Evolutionary conservation across 1,140 invertebrate genomes (phyloP), one percentile per base, ranked within the genome.

Genomic region (Pseudomyrmex concolor): DNA sequence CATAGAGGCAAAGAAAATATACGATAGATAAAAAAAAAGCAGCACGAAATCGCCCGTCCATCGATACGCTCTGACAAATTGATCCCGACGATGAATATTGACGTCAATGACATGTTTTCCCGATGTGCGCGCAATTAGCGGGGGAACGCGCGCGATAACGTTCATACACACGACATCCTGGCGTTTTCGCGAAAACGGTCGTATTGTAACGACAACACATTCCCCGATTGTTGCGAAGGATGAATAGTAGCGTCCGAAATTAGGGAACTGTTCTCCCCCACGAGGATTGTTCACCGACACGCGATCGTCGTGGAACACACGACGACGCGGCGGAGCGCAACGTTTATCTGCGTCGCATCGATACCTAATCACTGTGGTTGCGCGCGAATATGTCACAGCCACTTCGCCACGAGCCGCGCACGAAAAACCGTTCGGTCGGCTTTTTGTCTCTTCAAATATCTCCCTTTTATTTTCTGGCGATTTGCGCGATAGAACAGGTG

Each of bases 211-310:
- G 51, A 25, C 7, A 51, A 67, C 63, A 59, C 22, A 22, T 0
- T 5, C 34, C 15, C 17, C 64, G 48, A 86, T 84, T 71, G 80
- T 80, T 45, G 73, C 62, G 48, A 78, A 78, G 71, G 55, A 13
- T 13, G 50, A 59, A 34, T 7, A 22, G 68, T 76, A 15, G 45
- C 63, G 84, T 48, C n/a, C 17, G 17, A 43, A 87, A 87, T 87
- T 84, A 80, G 85, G 82, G 73, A 68, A 87, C n/a, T 66, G 63
- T 81, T 45, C 71, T 82, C 57, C 60, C 85, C 57, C 60, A 87
- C 72, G 71, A 60, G 86, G 85, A 87, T 87, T 87, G 81, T 87
- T 82, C 80, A 51, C 55, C n/a, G 73, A 86, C 85, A 84, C 57
- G 84, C 86, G 50, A 84, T 73, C 80, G 34, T 51, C 22, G 48